Percentiles rank a stretch among this genome's conserved stretches.
Evolutionary conservation across 1,140 invertebrate genomes (phyloP).

Genomic region (Ladona fulva): DNA sequence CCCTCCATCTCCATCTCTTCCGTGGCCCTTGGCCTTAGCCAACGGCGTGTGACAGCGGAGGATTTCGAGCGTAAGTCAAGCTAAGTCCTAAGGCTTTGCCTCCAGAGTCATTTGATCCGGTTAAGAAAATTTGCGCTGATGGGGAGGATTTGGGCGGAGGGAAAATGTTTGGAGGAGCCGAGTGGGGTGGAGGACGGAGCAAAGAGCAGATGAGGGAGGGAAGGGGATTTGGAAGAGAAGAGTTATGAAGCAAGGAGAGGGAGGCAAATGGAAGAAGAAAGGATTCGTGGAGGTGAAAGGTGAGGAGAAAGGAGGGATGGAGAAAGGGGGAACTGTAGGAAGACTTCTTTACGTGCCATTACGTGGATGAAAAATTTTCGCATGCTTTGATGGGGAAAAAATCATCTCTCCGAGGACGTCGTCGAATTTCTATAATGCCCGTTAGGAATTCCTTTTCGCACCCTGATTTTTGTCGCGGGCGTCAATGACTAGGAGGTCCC

Average conservation of each 20-base stretch:
- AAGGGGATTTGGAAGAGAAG: not conserved
- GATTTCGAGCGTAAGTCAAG: slow-evolving; percentile 11
- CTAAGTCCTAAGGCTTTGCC: slow-evolving; percentile 15
- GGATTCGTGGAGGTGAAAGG: not conserved
- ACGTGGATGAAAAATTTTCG: too few relatives aligned
- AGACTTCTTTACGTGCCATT: too few relatives aligned
- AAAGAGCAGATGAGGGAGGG: too few relatives aligned
- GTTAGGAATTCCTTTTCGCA: too few relatives aligned
- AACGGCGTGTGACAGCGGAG: slow-evolving; percentile 11
- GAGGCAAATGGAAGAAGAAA: not conserved
- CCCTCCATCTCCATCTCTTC: not conserved
- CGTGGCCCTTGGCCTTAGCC: not conserved
- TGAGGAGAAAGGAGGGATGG: too few relatives aligned
- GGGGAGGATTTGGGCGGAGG: not conserved
- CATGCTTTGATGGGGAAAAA: too few relatives aligned
- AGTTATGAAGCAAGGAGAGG: not conserved
- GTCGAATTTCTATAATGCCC: too few relatives aligned
- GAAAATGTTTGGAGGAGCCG: not conserved
- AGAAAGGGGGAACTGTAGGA: too few relatives aligned
- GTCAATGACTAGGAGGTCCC: too few relatives aligned
- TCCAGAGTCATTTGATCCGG: slow-evolving; percentile 14
- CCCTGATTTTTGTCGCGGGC: too few relatives aligned
- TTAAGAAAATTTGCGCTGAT: slow-evolving; percentile 16
- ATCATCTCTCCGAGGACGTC: too few relatives aligned
- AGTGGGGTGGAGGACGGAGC: too few relatives aligned